A percentile compares a stretch with the other conserved stretches of the same genome.
phyloP scores from a whole-genome alignment of 2,797 vertebrate species.

The Poeciliopsis gracilis region DNA sequence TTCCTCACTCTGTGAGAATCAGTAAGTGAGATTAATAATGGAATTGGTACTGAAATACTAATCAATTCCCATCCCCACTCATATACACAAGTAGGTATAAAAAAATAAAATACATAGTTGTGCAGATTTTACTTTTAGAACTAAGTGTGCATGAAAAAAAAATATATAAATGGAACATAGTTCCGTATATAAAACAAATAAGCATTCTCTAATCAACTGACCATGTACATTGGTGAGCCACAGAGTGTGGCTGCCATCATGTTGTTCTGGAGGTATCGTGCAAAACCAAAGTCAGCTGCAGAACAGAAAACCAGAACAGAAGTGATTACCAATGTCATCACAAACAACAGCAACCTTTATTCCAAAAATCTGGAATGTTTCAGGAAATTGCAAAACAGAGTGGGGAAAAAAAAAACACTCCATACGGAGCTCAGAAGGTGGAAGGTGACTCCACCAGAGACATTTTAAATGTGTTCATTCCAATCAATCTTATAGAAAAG shows the following conservation, averaged over 20 bases:
- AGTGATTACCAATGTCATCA: slow-evolving; percentile 38
- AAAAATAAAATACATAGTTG: neutral
- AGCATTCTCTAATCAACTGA: slow-evolving; percentile 59
- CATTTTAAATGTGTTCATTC: neutral
- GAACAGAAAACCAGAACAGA: slow-evolving; percentile 34
- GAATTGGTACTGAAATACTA: too few species aligned
- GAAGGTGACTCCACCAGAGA: neutral
- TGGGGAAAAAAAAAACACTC: neutral
- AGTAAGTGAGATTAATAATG: too few species aligned
- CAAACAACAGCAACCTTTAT: slow-evolving; percentile 26
- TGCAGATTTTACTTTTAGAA: neutral
- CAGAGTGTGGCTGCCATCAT: slow-evolving; percentile 99
- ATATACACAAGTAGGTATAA: neutral
- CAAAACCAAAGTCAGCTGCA: slow-evolving; percentile 97
- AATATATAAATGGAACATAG: neutral
- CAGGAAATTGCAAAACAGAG: neutral
- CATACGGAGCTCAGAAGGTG: neutral
- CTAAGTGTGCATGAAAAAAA: neutral
- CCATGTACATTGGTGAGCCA: slow-evolving; percentile 99
- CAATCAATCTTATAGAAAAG: neutral
- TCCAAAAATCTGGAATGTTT: neutral
- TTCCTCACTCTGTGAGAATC: too few species aligned
- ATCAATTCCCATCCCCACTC: neutral
- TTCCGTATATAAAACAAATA: neutral
- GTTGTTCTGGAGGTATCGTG: slow-evolving; percentile 97